Evolutionary conservation across 2,797 vertebrate species (phyloP).

Genomic region (Fringilla coelebs): DNA sequence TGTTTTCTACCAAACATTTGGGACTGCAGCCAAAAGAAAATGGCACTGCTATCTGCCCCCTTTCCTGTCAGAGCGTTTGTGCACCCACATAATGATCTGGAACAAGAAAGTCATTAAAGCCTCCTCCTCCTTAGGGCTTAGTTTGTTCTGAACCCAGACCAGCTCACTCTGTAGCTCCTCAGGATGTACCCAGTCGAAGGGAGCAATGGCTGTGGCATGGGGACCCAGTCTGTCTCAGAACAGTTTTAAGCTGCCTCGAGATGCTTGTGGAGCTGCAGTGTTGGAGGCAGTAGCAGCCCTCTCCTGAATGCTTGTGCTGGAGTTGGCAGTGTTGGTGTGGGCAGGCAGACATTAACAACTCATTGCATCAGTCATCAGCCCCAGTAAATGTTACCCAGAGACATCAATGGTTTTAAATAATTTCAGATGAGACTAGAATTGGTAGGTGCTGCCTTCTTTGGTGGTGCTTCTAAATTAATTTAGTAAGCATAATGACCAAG

Average conservation of each 20-base stretch:
- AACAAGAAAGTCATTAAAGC: background rate
- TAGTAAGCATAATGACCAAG: background rate
- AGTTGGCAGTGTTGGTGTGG: background rate
- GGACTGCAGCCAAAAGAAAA: background rate
- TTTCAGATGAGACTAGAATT: background rate
- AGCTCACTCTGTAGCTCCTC: background rate
- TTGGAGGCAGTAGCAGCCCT: background rate
- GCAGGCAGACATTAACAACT: background rate
- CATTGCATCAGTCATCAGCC: background rate
- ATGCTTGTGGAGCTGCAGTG: background rate
- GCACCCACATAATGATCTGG: background rate
- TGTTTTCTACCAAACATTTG: background rate
- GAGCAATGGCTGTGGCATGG: background rate
- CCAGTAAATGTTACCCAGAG: background rate
- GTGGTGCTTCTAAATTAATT: background rate
- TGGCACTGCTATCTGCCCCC: background rate
- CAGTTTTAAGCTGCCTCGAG: background rate
- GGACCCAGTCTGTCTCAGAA: background rate
- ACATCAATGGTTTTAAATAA: background rate
- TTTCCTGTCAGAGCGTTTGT: background rate
- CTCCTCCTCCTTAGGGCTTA: background rate
- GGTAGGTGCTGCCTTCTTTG: background rate
- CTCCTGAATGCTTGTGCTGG: background rate
- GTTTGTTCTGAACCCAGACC: background rate
- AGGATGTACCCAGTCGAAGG: background rate